A percentile compares a stretch with the other conserved stretches of the same genome.
Conservation (phyloP, 1,140 invertebrate genomes). For the Onthophagus taurus region DNA sequence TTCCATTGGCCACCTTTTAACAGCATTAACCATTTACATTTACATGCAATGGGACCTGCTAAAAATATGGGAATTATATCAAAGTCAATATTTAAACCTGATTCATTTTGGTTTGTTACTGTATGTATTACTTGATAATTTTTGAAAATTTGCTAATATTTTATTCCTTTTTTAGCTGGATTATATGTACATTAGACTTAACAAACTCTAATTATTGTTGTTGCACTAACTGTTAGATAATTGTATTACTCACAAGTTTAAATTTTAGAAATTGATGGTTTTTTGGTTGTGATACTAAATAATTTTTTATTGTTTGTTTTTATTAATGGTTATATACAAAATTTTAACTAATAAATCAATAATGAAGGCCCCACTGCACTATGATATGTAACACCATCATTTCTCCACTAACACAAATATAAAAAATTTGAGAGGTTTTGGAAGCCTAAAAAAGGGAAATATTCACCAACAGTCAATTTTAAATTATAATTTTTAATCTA, state of each 20-base stretch:
- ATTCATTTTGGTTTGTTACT: conserved; percentile 76
- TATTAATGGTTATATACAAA: too few relatives aligned
- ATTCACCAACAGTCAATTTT: background rate
- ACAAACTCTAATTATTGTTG: too few relatives aligned
- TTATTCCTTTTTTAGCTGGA: background rate
- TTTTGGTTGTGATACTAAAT: too few relatives aligned
- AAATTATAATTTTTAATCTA: conserved; percentile 51
- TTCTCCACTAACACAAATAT: conserved; percentile 64
- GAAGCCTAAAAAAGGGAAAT: conserved; percentile 48
- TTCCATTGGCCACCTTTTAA: conserved; percentile 91
- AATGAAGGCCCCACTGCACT: conserved; percentile 62
- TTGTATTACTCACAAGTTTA: too few relatives aligned
- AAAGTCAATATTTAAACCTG: conserved; percentile 59
- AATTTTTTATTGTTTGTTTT: too few relatives aligned
- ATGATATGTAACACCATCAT: conserved; percentile 68
- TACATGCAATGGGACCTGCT: conserved; percentile 76
- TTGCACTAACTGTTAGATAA: too few relatives aligned
- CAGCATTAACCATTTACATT: conserved; percentile 72
- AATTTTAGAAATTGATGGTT: too few relatives aligned
- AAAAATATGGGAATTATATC: conserved; percentile 63
- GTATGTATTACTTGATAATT: conserved; percentile 40
- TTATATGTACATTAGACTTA: too few relatives aligned
- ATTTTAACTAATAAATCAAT: too few relatives aligned
- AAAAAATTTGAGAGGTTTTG: conserved; percentile 78
- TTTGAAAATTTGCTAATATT: too few relatives aligned